These are phyloP conservation scores for Gavia stellata DNA, from an alignment of 2,113 vertebrate species.

Conservation along the genomic window DNA sequence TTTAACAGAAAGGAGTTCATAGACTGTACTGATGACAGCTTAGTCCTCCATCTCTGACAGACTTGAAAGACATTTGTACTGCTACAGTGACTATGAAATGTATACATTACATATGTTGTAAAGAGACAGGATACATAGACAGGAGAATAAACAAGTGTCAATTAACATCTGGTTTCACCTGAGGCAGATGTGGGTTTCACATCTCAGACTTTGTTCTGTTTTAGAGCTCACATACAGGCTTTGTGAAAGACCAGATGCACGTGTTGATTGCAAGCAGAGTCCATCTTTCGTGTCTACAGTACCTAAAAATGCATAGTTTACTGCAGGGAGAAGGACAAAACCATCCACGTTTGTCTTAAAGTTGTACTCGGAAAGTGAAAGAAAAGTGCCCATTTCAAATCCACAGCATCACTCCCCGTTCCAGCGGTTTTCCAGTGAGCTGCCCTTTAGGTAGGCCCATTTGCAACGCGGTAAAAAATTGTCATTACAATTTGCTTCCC, in stretches of 20 bases:
- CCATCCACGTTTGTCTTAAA: not conserved
- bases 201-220: not conserved
- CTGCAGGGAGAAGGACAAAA: not conserved
- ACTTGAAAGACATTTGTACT: not conserved
- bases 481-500: not conserved
- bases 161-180: conserved; percentile 6
- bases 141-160: not conserved
- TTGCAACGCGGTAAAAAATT: not conserved
- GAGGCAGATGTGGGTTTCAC: not conserved
- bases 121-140: not conserved
- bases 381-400: not conserved
- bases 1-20: not conserved
- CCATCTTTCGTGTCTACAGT: not conserved
- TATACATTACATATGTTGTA: not conserved
- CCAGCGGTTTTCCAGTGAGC: not conserved
- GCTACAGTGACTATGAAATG: not conserved
- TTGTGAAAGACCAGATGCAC: not conserved
- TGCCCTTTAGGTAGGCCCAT: not conserved
- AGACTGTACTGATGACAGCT: not conserved
- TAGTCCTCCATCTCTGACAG: not conserved
- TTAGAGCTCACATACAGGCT: not conserved
- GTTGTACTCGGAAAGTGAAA: not conserved
- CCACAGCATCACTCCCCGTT: not conserved
- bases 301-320: not conserved
- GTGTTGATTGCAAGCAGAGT: not conserved